Conservation (phyloP, 2,797 vertebrate species). For the Austrolebias charrua region DNA sequence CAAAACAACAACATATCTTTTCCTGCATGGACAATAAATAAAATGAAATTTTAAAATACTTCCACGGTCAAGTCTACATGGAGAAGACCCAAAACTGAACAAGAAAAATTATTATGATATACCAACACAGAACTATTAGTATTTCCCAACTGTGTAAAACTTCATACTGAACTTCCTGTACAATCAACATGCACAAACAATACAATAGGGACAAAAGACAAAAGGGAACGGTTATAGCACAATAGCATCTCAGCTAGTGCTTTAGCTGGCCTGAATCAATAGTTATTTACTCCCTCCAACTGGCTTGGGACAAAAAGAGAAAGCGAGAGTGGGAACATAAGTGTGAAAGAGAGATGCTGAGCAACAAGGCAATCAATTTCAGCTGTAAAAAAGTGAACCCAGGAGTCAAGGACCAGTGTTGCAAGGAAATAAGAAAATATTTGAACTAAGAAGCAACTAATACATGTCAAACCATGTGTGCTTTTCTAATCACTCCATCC, state of each 20-base stretch:
- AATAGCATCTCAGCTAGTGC: conserved; percentile 55
- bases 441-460: conserved; percentile 67
- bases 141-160: conserved; percentile 25
- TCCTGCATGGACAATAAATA: too few relatives aligned
- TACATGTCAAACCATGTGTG: conserved; percentile 65
- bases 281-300: conserved; percentile 72
- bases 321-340: conserved; percentile 23
- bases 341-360: conserved; percentile 60
- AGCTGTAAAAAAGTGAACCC: conserved; percentile 44
- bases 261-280: conserved; percentile 68
- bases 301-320: conserved; percentile 55
- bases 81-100: conserved; percentile 6
- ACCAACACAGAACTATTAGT: conserved; percentile 5
- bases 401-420: conserved; percentile 46
- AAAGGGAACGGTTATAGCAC: conserved; percentile 55
- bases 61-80: background rate
- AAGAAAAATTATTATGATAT: background rate
- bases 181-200: conserved; percentile 27
- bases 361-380: conserved; percentile 72
- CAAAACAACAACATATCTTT: background rate
- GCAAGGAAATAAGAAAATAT: conserved; percentile 67
- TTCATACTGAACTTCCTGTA: conserved; percentile 27
- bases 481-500: conserved; percentile 70
- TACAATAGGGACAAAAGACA: conserved; percentile 40
- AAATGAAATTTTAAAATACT: background rate